These are phyloP conservation scores for Epinephelus moara DNA, from an alignment of 2,113 vertebrate species.

Conservation along the genomic window DNA sequence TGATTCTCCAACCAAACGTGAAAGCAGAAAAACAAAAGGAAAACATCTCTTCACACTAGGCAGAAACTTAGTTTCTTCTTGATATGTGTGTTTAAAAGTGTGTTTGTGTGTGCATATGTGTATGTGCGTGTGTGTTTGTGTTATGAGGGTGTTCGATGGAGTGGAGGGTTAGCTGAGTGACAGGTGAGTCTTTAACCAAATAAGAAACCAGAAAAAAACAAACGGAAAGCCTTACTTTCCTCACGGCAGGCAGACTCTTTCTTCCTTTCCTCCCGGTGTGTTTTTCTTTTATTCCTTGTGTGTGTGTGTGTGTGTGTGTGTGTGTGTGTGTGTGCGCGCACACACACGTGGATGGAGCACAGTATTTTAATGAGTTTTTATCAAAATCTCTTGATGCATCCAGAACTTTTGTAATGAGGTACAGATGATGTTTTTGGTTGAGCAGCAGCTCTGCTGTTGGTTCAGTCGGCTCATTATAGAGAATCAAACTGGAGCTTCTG, in stretches of 20 bases:
- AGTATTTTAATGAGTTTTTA: constrained; percentile 78
- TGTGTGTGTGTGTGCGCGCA: constrained; percentile 9
- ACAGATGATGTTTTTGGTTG: constrained; percentile 64
- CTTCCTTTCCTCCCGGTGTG: constrained; percentile 4
- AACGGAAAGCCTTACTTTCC: constrained; percentile 7
- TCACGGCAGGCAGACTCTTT: constrained; percentile 17
- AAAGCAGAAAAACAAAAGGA: constrained; percentile 30
- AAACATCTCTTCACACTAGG: constrained; percentile 27
- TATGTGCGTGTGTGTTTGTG: constrained; percentile 19
- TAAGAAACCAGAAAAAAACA: constrained; percentile 46
- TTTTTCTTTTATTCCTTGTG: constrained; percentile 1
- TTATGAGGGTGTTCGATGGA: constrained; percentile 15
- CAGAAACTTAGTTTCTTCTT: neutral
- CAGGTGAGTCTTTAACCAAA: constrained; percentile 43
- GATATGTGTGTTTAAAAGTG: neutral
- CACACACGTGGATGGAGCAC: constrained; percentile 71
- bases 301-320: neutral
- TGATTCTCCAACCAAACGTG: constrained; percentile 22
- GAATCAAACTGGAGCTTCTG: constrained; percentile 27
- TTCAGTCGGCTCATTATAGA: constrained; percentile 40
- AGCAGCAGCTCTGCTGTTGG: constrained; percentile 34
- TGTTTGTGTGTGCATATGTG: constrained; percentile 1
- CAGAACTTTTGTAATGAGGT: constrained; percentile 63
- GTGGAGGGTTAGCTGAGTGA: constrained; percentile 23
- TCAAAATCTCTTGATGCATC: constrained; percentile 58